Conservation (phyloP, 2,113 vertebrate species). For the Mastomys natalensis region DNA sequence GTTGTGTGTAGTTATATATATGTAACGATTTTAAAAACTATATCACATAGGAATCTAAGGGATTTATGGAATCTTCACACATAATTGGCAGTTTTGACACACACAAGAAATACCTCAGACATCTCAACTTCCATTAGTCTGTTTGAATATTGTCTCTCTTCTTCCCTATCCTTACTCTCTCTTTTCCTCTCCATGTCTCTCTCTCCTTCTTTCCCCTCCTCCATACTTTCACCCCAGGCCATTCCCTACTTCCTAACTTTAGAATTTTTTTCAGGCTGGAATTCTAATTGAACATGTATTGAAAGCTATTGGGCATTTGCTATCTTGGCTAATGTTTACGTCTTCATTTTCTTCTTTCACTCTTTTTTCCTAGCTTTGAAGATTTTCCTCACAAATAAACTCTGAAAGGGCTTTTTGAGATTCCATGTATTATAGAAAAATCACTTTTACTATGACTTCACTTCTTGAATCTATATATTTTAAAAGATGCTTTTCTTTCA, state of each 20-base stretch:
- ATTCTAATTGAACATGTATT: background rate
- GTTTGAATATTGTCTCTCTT: background rate
- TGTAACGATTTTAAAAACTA: background rate
- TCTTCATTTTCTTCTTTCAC: background rate
- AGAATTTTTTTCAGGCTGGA: background rate
- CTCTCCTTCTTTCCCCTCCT: rapidly evolving
- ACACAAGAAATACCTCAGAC: background rate
- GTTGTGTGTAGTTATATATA: no score
- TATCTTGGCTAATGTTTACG: background rate
- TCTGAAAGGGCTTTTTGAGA: slow-evolving; percentile 20
- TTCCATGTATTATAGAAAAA: slow-evolving; percentile 14
- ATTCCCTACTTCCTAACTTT: background rate
- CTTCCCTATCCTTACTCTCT: no score
- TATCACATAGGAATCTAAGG: background rate
- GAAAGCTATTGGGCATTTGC: background rate
- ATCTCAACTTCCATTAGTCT: background rate
- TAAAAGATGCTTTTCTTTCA: slow-evolving; percentile 52
- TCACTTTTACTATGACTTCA: slow-evolving; percentile 46
- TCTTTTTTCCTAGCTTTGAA: slow-evolving; percentile 22
- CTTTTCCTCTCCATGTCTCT: background rate
- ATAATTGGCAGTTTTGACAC: background rate
- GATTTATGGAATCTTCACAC: background rate
- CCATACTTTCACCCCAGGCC: rapidly evolving
- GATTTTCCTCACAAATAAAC: slow-evolving; percentile 13
- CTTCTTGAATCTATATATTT: background rate